Evolutionary conservation across 1,140 invertebrate genomes (phyloP).

Genomic region (Leptopilina boulardi): DNA sequence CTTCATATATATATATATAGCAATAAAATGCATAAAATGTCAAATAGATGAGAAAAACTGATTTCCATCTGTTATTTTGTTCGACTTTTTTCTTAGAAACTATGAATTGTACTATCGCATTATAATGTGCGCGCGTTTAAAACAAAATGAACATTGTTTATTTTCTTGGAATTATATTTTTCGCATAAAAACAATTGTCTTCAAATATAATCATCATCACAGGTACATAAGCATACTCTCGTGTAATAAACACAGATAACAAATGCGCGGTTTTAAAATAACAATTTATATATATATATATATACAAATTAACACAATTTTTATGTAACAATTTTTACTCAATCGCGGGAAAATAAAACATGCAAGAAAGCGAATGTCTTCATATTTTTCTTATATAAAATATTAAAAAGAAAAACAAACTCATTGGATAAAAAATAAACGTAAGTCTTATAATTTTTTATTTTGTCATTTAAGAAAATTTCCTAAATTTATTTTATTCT

Average conservation of each 20-base stretch:
- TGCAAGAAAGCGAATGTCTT: too few species aligned
- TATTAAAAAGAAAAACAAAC: too few species aligned
- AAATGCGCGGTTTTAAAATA: background rate
- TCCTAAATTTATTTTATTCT: too few species aligned
- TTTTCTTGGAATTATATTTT: background rate
- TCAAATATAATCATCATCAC: background rate
- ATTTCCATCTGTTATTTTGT: background rate
- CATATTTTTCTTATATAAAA: too few species aligned
- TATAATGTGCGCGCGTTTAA: too few species aligned
- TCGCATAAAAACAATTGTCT: constrained; percentile 16
- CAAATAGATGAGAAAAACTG: background rate
- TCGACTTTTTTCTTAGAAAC: background rate
- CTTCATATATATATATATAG: too few species aligned
- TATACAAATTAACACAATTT: constrained; percentile 1
- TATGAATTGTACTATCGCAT: background rate
- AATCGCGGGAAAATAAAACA: background rate
- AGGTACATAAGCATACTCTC: too few species aligned
- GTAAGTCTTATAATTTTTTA: too few species aligned
- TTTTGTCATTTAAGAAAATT: too few species aligned
- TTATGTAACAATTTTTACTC: background rate
- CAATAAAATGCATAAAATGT: background rate
- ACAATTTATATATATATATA: too few species aligned
- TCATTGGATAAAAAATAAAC: too few species aligned
- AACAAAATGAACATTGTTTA: background rate
- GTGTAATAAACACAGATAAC: background rate